A percentile compares a stretch with the other conserved stretches of the same genome.
Evolutionary conservation across 2,113 vertebrate species (phyloP).

Genomic region (Phrynosoma platyrhinos): DNA sequence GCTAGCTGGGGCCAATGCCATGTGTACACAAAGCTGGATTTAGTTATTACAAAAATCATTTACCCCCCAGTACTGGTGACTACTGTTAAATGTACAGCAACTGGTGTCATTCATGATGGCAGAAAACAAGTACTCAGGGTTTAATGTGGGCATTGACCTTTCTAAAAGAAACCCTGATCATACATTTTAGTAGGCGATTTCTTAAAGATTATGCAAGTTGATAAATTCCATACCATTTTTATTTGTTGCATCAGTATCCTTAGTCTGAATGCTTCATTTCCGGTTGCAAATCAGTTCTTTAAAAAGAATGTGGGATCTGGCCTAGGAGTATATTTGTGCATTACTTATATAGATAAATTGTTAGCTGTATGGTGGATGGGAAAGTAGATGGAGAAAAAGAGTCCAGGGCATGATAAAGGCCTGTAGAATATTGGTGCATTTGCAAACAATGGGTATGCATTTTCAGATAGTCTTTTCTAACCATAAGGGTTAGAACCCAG

Average conservation of each 20-base stretch:
- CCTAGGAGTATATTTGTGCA: neutral
- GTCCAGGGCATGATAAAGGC: neutral
- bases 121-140: neutral
- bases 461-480: neutral
- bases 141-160: no score
- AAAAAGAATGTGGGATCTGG: neutral
- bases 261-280: neutral
- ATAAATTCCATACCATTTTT: neutral
- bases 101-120: neutral
- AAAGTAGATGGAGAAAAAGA: neutral
- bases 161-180: neutral
- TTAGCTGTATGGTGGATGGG: neutral
- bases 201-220: neutral
- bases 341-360: neutral
- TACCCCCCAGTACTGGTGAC: neutral
- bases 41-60: neutral
- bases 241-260: neutral
- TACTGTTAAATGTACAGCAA: neutral
- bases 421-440: neutral
- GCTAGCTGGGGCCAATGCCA: neutral
- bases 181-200: neutral
- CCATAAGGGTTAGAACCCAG: neutral
- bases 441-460: neutral
- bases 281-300: neutral
- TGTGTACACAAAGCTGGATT: neutral